Evolutionary conservation across 2,888 invertebrate genomes (phyloP), one percentile per base, ranked within the genome.

Genomic region (Liodrosophila aerea): DNA sequence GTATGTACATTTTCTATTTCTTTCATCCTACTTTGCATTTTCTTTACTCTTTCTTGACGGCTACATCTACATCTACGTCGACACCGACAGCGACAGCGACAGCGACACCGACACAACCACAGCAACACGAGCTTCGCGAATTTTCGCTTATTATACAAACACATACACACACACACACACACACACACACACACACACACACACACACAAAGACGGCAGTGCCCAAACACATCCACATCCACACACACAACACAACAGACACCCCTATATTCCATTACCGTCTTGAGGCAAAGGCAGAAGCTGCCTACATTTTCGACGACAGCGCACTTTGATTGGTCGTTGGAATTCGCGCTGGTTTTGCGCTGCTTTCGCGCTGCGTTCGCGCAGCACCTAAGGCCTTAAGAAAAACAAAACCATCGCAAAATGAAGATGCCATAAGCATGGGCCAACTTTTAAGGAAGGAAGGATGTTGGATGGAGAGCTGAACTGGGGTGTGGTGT

Each of bases 241-340:
- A 5, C 5, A 22, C 22, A 39, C 11, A 39, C 9, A 16, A 37
- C 16, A 11, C 18, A 22, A 18, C 18, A 39, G 16, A 18, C 39
- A 39, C 39, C 39, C 39, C 18, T 39, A 40, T 9, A 43, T 30
- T 36, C 8, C 61, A 49, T 47, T 34, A 16, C 33, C 47, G 47
- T 36, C 33, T 31, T 53, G 39, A 22, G 22, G 22, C 22, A 22
- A 5, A 22, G 5, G 22, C 22, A 22, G 22, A 22, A 22, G 22
- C 54, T 61, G 56, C 51, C 67, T 63, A 58, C 56, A 56, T 52
- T 59, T 22, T 2, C 22, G 62, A 63, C 60, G 74, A 59, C 59
- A 57, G 58, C 44, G 53, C 27, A 15, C 33, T 76, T 56, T 76
- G 76, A 75, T 75, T 75, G 74, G 74, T 60, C 52, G 76, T 40